These are phyloP conservation scores for Campodea augens DNA, from an alignment of 1,140 invertebrate species.

Conservation along the genomic window DNA sequence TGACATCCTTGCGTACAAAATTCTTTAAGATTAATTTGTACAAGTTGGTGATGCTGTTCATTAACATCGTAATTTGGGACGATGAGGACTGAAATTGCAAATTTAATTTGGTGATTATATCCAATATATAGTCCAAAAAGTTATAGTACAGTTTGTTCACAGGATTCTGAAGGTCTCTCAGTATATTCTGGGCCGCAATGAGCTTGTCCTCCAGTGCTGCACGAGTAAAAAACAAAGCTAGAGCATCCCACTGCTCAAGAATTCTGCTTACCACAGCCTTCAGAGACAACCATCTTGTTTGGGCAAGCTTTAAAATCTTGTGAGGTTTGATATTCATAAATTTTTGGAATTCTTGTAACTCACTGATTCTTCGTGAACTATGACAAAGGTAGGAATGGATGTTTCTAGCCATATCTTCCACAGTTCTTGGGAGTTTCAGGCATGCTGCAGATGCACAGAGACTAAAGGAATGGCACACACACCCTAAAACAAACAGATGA, in stretches of 20 bases:
- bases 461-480: background rate
- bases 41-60: no score
- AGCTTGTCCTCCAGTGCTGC: conserved; percentile 8
- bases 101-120: no score
- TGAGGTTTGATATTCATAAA: conserved; percentile 6
- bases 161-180: no score
- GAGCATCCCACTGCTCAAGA: conserved; percentile 12
- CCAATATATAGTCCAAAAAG: no score
- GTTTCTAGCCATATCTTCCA: background rate
- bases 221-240: conserved; percentile 9
- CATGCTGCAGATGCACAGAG: background rate
- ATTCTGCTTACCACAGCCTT: conserved; percentile 11
- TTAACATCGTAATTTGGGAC: no score
- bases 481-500: no score
- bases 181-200: no score
- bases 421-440: background rate
- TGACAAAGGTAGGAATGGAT: background rate
- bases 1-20: no score
- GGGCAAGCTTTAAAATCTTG: conserved; percentile 8
- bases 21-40: no score
- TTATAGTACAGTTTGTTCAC: no score
- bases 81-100: no score
- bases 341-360: conserved; percentile 10
- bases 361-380: conserved; percentile 7
- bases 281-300: conserved; percentile 10